Conservation (phyloP, 2,888 invertebrate species). For the Molorchus minor region DNA sequence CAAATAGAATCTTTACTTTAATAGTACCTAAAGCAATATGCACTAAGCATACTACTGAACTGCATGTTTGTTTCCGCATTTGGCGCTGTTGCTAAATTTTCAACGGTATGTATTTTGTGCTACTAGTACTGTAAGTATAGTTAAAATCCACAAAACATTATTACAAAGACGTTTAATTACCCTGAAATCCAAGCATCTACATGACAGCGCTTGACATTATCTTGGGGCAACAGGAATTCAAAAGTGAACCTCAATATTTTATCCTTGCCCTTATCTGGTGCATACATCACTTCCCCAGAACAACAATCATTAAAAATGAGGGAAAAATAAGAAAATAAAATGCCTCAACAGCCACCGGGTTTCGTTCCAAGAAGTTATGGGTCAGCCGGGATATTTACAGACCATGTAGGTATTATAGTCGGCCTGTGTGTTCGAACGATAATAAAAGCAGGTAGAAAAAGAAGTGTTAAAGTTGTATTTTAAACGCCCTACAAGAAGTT, state of each 20-base stretch:
- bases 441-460: slow-evolving; percentile 40
- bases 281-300: slow-evolving; percentile 27
- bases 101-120: no score
- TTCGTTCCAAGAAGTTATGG: slow-evolving; percentile 39
- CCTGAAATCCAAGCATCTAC: no score
- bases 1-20: no score
- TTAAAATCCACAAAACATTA: no score
- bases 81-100: no score
- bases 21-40: no score
- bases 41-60: no score
- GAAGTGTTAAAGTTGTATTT: slow-evolving; percentile 45
- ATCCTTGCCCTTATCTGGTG: slow-evolving; percentile 25
- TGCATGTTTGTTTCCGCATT: no score
- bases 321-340: slow-evolving; percentile 30
- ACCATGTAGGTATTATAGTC: slow-evolving; percentile 2
- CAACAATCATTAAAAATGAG: slow-evolving; percentile 32
- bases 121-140: no score
- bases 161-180: no score
- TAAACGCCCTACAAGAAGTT: slow-evolving; percentile 42
- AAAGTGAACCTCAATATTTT: slow-evolving; percentile 22
- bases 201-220: slow-evolving; percentile 22
- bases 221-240: slow-evolving; percentile 26
- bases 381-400: slow-evolving; percentile 33
- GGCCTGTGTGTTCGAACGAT: slow-evolving; percentile 24
- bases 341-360: slow-evolving; percentile 34